These are phyloP conservation scores for Suricata suricatta DNA, from an alignment of 2,113 vertebrate species.

Conservation along the genomic window DNA sequence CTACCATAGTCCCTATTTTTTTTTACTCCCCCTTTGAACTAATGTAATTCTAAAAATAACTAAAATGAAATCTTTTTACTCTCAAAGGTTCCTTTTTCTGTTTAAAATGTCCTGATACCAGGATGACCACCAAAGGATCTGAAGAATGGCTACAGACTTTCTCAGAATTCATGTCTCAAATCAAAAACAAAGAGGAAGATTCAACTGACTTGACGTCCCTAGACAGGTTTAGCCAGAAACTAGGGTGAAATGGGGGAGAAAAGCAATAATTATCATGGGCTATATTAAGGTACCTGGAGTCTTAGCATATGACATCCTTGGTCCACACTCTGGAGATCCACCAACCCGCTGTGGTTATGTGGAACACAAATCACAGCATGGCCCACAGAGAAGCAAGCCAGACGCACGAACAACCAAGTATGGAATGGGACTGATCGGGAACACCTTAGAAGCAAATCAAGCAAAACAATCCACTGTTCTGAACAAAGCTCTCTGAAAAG, in stretches of 20 bases:
- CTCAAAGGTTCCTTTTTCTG: neutral
- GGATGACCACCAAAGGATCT: neutral
- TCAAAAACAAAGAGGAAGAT: neutral
- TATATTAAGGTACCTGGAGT: neutral
- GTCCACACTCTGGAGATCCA: neutral
- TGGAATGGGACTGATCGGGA: neutral
- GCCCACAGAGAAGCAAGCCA: neutral
- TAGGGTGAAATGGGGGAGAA: neutral
- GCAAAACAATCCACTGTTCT: neutral
- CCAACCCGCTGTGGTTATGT: neutral
- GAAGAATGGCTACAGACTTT: neutral
- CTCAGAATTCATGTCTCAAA: neutral
- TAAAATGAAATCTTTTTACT: conserved; percentile 39
- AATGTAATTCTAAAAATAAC: conserved; percentile 50
- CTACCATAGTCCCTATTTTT: neutral
- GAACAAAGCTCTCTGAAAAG: neutral
- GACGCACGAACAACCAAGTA: neutral
- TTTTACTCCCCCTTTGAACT: neutral
- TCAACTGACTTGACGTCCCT: neutral
- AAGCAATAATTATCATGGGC: neutral
- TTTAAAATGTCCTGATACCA: neutral
- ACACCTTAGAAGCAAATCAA: neutral
- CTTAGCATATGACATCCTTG: neutral
- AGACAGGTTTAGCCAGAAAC: neutral
- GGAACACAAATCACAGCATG: neutral